Evolutionary conservation across 2,113 vertebrate species (phyloP).

Genomic region (Peromyscus californicus): DNA sequence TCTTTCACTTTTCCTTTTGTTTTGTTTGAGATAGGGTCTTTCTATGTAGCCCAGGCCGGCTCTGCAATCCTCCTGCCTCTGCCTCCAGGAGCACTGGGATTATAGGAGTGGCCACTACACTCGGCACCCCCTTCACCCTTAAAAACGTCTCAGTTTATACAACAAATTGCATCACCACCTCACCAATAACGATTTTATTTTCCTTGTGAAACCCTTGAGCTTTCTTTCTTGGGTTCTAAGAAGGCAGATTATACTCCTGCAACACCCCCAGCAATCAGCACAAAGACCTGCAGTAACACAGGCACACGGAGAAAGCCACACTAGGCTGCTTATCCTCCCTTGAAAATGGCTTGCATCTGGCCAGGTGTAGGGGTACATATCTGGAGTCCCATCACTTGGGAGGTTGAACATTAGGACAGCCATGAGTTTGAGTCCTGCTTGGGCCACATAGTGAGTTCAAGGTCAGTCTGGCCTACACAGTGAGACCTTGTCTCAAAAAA

Average conservation of each 20-base stretch:
- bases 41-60: background rate
- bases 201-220: background rate
- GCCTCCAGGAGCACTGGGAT: background rate
- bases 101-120: too few species aligned
- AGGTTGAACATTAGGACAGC: background rate
- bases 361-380: background rate
- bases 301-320: conserved; percentile 2
- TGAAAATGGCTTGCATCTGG: background rate
- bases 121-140: background rate
- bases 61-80: background rate
- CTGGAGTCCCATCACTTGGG: background rate
- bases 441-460: background rate
- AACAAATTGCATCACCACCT: conserved; percentile 3
- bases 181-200: conserved; percentile 27
- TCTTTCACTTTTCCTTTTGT: background rate
- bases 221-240: background rate
- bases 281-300: background rate
- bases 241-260: background rate
- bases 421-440: background rate
- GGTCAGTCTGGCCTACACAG: background rate
- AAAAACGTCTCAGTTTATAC: conserved; percentile 25
- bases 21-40: background rate
- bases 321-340: background rate
- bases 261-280: background rate
- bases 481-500: background rate